Percentiles rank a stretch among this genome's conserved stretches.
Conservation (phyloP, 1,140 invertebrate genomes). For the Orchestia grillus region DNA sequence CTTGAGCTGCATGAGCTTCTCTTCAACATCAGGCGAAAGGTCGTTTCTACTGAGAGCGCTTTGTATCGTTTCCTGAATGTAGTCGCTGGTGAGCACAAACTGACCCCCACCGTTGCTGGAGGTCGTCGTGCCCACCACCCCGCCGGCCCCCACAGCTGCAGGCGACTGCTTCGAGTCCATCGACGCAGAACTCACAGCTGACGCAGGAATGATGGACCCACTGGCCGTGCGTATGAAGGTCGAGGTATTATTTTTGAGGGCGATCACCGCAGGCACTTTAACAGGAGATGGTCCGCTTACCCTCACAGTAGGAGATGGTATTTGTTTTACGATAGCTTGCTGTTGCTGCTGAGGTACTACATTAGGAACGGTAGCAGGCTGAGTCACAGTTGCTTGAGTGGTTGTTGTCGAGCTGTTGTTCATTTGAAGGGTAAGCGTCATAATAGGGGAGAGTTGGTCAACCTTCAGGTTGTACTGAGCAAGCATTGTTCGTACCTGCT, state of each 20-base stretch:
- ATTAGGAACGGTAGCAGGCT: background rate
- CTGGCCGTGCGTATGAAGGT: constrained; percentile 10
- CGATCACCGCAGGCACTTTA: constrained; percentile 36
- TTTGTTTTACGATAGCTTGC: background rate
- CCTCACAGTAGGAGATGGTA: background rate
- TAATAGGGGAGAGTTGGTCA: constrained; percentile 64
- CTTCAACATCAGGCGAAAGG: constrained; percentile 92
- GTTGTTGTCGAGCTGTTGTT: constrained; percentile 61
- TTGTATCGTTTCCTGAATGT: constrained; percentile 80
- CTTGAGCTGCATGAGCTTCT: constrained; percentile 89
- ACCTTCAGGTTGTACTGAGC: constrained; percentile 67
- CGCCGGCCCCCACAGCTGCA: background rate
- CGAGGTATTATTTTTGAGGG: constrained; percentile 16
- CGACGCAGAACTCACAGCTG: background rate
- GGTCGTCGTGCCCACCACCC: constrained; percentile 35
- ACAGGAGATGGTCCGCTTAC: background rate
- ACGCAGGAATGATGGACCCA: constrained; percentile 16
- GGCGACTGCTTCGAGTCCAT: background rate
- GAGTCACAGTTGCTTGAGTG: background rate
- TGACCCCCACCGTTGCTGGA: constrained; percentile 73
- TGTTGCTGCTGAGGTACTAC: constrained; percentile 48
- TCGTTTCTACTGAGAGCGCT: constrained; percentile 85
- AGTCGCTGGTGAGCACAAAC: constrained; percentile 88
- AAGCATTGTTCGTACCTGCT: constrained; percentile 65
- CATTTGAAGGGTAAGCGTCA: constrained; percentile 63